These are phyloP conservation scores for Thaumetopoea pityocampa DNA, from an alignment of 1,140 invertebrate species.

Conservation along the genomic window DNA sequence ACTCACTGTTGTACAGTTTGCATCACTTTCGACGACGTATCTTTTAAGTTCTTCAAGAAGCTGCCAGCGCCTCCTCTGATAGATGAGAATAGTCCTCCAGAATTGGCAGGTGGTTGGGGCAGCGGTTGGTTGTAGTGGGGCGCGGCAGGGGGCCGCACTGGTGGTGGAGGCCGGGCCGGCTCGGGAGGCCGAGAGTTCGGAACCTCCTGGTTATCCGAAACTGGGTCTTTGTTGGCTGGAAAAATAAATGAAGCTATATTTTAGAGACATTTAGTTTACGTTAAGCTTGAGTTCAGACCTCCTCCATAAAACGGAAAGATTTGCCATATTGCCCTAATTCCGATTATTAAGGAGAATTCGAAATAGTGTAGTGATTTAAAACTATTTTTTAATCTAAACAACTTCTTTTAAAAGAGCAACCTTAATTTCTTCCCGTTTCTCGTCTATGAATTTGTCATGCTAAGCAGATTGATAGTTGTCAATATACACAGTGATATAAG, in stretches of 20 bases:
- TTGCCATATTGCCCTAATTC: too few species aligned
- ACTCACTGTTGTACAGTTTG: conserved; percentile 95
- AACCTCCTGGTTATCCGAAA: conserved; percentile 37
- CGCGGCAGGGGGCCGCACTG: conserved; percentile 43
- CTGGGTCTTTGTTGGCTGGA: conserved; percentile 40
- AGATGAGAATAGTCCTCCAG: conserved; percentile 86
- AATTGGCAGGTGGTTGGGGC: conserved; percentile 42
- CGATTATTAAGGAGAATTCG: too few species aligned
- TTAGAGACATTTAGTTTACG: neutral
- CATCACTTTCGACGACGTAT: conserved; percentile 97
- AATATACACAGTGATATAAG: too few species aligned
- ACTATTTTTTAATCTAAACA: too few species aligned
- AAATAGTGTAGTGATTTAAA: too few species aligned
- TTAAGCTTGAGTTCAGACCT: too few species aligned
- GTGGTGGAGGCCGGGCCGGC: conserved; percentile 47
- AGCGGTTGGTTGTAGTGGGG: conserved; percentile 56
- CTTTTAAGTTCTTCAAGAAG: conserved; percentile 95
- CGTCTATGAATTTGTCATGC: too few species aligned
- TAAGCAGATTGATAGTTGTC: too few species aligned
- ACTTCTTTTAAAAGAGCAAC: too few species aligned
- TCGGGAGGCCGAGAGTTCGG: conserved; percentile 42
- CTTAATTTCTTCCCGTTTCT: too few species aligned
- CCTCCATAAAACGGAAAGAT: too few species aligned
- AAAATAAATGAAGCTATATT: conserved; percentile 1
- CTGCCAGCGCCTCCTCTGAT: conserved; percentile 89